Base-by-base conservation (phyloP, 2,888 invertebrate species). In the Pseudanteris insignis region DNA sequence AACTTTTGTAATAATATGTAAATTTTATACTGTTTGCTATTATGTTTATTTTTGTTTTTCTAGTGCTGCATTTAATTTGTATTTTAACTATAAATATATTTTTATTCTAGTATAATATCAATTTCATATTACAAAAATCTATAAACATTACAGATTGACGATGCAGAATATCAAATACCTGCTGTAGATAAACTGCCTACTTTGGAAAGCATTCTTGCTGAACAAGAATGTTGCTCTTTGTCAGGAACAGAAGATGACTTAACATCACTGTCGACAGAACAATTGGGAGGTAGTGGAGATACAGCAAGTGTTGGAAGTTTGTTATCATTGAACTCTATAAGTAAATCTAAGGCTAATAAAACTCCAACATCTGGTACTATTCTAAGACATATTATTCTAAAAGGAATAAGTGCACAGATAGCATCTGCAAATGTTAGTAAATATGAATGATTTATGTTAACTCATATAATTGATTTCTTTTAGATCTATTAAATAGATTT, bases 351-450 rank as follows among this genome's bases (percentile, higher is more conserved):
- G 55, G 77, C 80, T 5, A 70, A 76, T 6, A 83, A 82, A 63
- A 65, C 76, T 18, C 70, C 77, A 9, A 75, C 80, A 0, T 83
- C 84, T 25, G 85, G 86, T 18, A 87, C 88, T 12, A 88, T 93
- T 67, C 81, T 92, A 69, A 85, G 89, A 40, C 91, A 92, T 77
- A 87, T 89, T 24, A 84, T 94, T 59, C 82, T 96, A 55, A 93
- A 94, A 78, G 94, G 92, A 62, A 88, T 96, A 40, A 93, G 96
- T 2, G 87, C 94, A 13, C 96, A 96, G 81, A 83, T 96, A 12
- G 82, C 86, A 62, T 93, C 94, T 54, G 95, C 96, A 33, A 87
- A 89, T 71, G 94, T 93, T 82, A 82, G 84, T 81, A 33, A 18
- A 18, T n/a, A n/a, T n/a, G n/a, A n/a, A n/a, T n/a, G n/a, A n/a